phyloP scores from a whole-genome alignment of 2,888 invertebrate genomes.

The Ophion ventricosus region DNA sequence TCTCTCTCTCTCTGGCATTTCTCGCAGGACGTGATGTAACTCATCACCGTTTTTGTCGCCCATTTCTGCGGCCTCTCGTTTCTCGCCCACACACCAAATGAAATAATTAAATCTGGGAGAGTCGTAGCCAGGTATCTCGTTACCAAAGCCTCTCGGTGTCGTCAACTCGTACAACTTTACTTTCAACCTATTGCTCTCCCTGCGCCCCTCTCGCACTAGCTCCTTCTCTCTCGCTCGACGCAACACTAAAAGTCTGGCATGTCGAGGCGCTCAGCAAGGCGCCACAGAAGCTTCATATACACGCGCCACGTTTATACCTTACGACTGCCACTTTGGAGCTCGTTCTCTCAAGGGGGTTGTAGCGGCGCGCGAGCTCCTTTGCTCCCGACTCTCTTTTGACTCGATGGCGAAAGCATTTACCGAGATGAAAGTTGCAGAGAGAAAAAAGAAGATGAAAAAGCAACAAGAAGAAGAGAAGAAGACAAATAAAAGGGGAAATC shows the following conservation, averaged over 20 bases:
- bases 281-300: slow-evolving; percentile 23
- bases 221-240: slow-evolving; percentile 3
- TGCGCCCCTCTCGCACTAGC: neutral
- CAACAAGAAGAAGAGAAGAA: neutral
- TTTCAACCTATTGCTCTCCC: slow-evolving; percentile 19
- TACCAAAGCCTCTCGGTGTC: slow-evolving; percentile 33
- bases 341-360: slow-evolving; percentile 39
- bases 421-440: slow-evolving; percentile 34
- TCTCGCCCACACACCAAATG: slow-evolving; percentile 50
- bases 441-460: slow-evolving; percentile 30
- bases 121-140: slow-evolving; percentile 59
- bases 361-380: neutral
- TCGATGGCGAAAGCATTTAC: slow-evolving; percentile 67
- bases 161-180: slow-evolving; percentile 53
- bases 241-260: neutral
- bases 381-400: slow-evolving; percentile 37
- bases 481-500: slow-evolving; percentile 18
- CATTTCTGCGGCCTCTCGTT: slow-evolving; percentile 39
- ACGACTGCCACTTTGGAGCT: slow-evolving; percentile 53
- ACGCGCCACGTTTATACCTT: slow-evolving; percentile 22
- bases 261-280: slow-evolving; percentile 22
- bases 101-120: slow-evolving; percentile 70
- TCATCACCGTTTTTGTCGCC: slow-evolving; percentile 46
- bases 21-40: slow-evolving; percentile 40
- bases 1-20: neutral